Evolutionary conservation across 1,140 invertebrate species (phyloP).

Genomic region (Drosophila lacteicornis): DNA sequence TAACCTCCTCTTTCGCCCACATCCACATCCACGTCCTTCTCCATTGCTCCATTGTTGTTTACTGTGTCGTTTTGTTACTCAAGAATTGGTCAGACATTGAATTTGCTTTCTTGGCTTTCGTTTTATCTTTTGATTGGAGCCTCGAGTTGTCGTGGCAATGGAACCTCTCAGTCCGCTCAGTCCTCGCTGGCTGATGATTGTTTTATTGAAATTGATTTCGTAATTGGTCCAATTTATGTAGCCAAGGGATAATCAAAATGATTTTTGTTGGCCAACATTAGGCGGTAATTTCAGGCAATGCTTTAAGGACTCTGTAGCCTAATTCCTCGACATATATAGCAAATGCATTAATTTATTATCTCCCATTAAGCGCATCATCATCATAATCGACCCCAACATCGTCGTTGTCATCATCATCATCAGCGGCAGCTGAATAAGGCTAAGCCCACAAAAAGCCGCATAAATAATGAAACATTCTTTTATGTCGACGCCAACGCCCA

Average conservation of each 20-base stretch:
- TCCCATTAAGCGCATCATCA: conserved; percentile 55
- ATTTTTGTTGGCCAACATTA: conserved; percentile 35
- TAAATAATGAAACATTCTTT: conserved; percentile 64
- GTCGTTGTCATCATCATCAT: conserved; percentile 30
- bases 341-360: conserved; percentile 56
- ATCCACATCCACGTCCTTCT: background rate
- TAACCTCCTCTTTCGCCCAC: background rate
- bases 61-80: conserved; percentile 45
- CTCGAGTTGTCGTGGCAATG: conserved; percentile 44
- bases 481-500: conserved; percentile 39
- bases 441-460: conserved; percentile 59
- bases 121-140: conserved; percentile 33
- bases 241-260: conserved; percentile 48
- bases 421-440: conserved; percentile 30
- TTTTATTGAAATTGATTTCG: conserved; percentile 70
- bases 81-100: conserved; percentile 69
- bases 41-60: conserved; percentile 34
- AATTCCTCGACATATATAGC: background rate
- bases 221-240: conserved; percentile 67
- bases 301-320: background rate
- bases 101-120: conserved; percentile 53
- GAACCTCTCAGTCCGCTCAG: background rate
- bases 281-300: conserved; percentile 5
- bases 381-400: conserved; percentile 37
- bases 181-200: conserved; percentile 20